Evolutionary conservation across 2,113 vertebrate genomes (phyloP).

Genomic region (Protomyctophum bolini): DNA sequence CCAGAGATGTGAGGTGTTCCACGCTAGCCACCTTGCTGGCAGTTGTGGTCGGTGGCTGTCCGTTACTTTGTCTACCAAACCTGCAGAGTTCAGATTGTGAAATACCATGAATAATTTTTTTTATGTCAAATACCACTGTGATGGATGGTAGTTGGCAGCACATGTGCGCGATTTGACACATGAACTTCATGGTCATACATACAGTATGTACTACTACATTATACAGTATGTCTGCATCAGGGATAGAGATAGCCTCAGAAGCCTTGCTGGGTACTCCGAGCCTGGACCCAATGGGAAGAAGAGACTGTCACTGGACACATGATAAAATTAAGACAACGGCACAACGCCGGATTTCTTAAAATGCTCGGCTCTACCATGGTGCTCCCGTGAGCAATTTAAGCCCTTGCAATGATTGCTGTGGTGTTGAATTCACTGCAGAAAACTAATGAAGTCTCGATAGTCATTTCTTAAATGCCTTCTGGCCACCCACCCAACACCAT

Average conservation of each 20-base stretch:
- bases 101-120: not conserved
- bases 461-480: constrained; percentile 2
- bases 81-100: not conserved
- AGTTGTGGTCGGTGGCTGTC: not conserved
- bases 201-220: not conserved
- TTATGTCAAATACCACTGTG: not conserved
- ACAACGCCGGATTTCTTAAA: no score
- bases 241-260: constrained; percentile 38
- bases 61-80: not conserved
- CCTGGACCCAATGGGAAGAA: not conserved
- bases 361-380: no score
- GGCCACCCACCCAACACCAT: not conserved
- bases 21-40: not conserved
- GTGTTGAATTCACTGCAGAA: not conserved
- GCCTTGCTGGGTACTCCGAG: constrained; percentile 15
- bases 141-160: not conserved
- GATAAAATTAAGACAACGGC: not conserved
- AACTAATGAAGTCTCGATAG: not conserved
- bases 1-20: constrained; percentile 4
- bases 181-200: not conserved
- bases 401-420: not conserved
- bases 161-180: not conserved
- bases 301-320: constrained; percentile 14
- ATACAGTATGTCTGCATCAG: constrained; percentile 19
- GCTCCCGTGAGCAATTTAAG: no score